Evolutionary conservation across 1,140 invertebrate genomes (phyloP).

Genomic region (Calliphora vicina): DNA sequence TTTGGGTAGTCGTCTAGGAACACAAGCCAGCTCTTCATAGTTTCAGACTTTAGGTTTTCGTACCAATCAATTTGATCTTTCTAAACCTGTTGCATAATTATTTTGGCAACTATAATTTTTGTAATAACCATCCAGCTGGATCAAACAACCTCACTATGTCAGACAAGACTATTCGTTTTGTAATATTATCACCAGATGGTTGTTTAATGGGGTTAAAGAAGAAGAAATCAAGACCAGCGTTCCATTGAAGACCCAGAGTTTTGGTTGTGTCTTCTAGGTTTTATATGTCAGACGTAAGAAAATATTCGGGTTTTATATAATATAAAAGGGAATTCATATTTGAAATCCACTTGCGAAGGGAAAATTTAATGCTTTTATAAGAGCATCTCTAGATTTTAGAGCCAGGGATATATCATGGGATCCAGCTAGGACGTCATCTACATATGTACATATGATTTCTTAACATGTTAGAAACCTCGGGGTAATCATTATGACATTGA

Average conservation of each 20-base stretch:
- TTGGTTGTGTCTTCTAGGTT: not conserved
- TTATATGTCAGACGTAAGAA: not conserved
- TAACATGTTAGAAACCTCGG: too few species aligned
- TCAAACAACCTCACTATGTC: not conserved
- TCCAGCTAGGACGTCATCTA: too few species aligned
- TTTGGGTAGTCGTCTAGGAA: not conserved
- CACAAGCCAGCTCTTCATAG: constrained; percentile 36
- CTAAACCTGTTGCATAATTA: too few species aligned
- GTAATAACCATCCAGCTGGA: too few species aligned
- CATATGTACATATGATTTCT: too few species aligned
- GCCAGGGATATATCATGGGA: not conserved
- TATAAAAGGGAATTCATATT: not conserved
- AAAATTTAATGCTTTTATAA: not conserved
- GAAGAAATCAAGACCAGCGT: not conserved
- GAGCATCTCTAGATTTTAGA: not conserved
- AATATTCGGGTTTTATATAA: not conserved
- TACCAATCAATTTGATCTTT: too few species aligned
- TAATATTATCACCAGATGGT: not conserved
- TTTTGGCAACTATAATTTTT: too few species aligned
- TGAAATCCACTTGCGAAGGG: not conserved
- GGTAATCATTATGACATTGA: too few species aligned
- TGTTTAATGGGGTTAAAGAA: not conserved
- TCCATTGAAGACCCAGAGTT: constrained; percentile 2
- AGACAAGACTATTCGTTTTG: not conserved
- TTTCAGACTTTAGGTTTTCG: not conserved